Evolutionary conservation across 2,888 invertebrate species (phyloP), one percentile per base, ranked within the genome.

Genomic region (Hirtodrosophila trivittata): DNA sequence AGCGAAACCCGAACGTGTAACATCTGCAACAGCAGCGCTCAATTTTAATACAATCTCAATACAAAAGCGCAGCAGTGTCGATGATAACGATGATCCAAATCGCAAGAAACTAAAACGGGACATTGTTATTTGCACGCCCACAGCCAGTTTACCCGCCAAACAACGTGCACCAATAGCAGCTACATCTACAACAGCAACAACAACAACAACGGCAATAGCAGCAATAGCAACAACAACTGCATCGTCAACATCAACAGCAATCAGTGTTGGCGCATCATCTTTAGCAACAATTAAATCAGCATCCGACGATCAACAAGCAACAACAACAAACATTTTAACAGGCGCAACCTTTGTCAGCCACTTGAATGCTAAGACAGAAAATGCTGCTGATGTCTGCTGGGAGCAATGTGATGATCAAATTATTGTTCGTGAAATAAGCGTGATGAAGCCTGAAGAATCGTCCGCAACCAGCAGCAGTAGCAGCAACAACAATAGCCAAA

Each of bases 1-100:
- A 76, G 87, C 87, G 59, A 87, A 87, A 85, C 78, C 83, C 71
- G 86, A 82, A 82, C 78, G 86, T 84, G 84, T 81, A 73, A 81
- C 87, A 76, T 76, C 87, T 66, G 75, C 81, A 64, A 67, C 62
- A 33, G 51, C 78, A 56, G 73, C 76, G 38, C 78, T 70, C 45
- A 78, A 55, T 69, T 87, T 70, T 50, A 80, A 66, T 55, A 55
- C 87, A 64, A 82, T 81, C 43, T 75, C 70, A 45, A 78, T 78
- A 64, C 86, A 80, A 42, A 87, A 85, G 78, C 84, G 84, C 54
- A 66, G 68, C 65, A 82, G 77, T 57, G 54, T 66, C 54, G 81
- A 78, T 35, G 75, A 78, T 45, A 57, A 35, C 8, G 77, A 77
- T 52, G 77, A 86, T 59, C 43, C 75, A 6, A 67, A 68, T 60